Evolutionary conservation across 2,888 invertebrate genomes (phyloP), one percentile per base, ranked within the genome.

Genomic region (Eupithecia dodoneata): DNA sequence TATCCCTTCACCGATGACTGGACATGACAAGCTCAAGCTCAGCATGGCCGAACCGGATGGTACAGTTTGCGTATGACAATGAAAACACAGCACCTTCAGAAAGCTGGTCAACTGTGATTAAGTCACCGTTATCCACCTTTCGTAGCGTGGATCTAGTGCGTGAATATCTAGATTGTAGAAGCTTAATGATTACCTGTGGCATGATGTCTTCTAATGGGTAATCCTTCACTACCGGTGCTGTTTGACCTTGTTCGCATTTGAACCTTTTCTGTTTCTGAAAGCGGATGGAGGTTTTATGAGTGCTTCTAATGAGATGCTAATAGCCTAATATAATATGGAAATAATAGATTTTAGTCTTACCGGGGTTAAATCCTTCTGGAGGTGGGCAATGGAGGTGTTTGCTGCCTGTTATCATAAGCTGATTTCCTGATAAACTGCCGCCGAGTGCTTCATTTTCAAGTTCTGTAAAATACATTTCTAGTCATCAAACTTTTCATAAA

Each of bases 361-460:
- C 95, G 89, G 93, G 93, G 88, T 87, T 93, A 93, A 94, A 96
- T 91, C 96, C 96, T 85, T 96, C 93, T 83, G 97, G 97, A 80
- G 97, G 97, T 85, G 97, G 97, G 90, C 97, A 97, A 94, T 97
- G 97, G 86, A 97, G 96, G 93, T 97, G 96, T 91, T 96, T 97
- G 95, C 97, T 97, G 94, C 97, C 97, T 86, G 97, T 96, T 88
- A 97, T 97, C 95, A 97, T 96, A 83, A 96, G 94, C 90, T 97
- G 96, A 95, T 97, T 98, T 89, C 97, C 97, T 83, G 97, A 97
- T 88, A 97, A 95, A 90, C 94, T 96, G 91, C 94, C 96, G 92
- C 96, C 93, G 66, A 93, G 85, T 79, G 85, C 83, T 81, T 92
- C 96, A 87, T 94, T 90, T 87, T 96, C 94, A 88, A 95, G 91